Percentiles rank a stretch among this genome's conserved stretches.
Evolutionary conservation across 1,140 invertebrate species (phyloP).

Genomic region (Orius insidiosus): DNA sequence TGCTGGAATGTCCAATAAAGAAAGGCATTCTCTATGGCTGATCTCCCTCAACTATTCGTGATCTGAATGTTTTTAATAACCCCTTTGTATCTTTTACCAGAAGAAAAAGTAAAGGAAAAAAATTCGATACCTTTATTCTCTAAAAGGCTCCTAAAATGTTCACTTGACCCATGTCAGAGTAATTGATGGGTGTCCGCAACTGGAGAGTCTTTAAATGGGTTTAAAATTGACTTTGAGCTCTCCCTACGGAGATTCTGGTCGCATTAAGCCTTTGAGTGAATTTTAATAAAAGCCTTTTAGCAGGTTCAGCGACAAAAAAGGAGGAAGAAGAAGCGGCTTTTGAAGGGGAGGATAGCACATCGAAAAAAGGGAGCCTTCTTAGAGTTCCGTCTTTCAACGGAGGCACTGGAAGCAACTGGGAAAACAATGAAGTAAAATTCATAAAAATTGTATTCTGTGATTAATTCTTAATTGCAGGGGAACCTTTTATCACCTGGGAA

Average conservation of each 20-base stretch:
- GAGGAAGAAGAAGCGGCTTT: constrained; percentile 40
- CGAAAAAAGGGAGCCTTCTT: constrained; percentile 35
- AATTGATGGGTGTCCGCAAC: too few relatives aligned
- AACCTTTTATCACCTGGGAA: constrained; percentile 4
- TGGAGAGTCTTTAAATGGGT: too few relatives aligned
- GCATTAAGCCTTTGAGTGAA: too few relatives aligned
- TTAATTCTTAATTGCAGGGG: constrained; percentile 1
- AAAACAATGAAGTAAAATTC: background rate
- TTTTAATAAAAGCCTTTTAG: too few relatives aligned
- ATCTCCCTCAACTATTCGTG: too few relatives aligned
- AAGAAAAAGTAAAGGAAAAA: background rate
- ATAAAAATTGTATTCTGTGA: background rate
- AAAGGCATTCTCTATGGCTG: too few relatives aligned
- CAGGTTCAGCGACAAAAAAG: constrained; percentile 20
- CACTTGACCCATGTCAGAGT: too few relatives aligned
- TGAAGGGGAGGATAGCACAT: constrained; percentile 31
- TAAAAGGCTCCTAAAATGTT: too few relatives aligned
- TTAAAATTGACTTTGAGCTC: too few relatives aligned
- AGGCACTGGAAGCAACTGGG: constrained; percentile 5
- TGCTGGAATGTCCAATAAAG: too few relatives aligned
- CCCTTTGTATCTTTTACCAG: background rate
- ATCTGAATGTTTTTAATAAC: background rate
- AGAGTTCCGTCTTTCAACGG: constrained; percentile 30
- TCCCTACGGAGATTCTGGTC: too few relatives aligned
- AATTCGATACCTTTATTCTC: background rate